Evolutionary conservation across 2,888 invertebrate genomes (phyloP).

Genomic region (Sinelater perroti): DNA sequence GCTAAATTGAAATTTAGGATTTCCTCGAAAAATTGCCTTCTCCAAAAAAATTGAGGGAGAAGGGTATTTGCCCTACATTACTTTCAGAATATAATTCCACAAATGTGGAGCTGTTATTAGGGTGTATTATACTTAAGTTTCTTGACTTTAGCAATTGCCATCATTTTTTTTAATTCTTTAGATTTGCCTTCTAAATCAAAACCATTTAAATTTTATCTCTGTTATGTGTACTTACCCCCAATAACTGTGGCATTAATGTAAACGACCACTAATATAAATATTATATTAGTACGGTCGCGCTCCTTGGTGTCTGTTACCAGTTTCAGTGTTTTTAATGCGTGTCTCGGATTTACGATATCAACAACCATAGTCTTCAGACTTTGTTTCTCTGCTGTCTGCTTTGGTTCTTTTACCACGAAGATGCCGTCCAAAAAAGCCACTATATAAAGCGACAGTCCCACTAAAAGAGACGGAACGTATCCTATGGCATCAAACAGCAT

Average conservation of each 20-base stretch:
- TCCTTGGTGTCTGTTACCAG: neutral
- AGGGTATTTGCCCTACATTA: no score
- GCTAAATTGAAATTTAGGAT: no score
- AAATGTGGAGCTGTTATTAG: no score
- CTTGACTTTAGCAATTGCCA: no score
- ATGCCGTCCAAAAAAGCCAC: slow-evolving; percentile 51
- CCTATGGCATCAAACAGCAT: slow-evolving; percentile 51
- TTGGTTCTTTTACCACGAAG: slow-evolving; percentile 51
- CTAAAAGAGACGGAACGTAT: slow-evolving; percentile 51
- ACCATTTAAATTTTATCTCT: neutral
- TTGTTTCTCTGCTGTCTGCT: neutral
- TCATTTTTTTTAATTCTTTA: no score
- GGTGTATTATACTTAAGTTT: no score
- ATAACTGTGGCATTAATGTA: slow-evolving; percentile 9
- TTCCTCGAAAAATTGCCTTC: no score
- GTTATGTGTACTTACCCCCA: slow-evolving; percentile 7
- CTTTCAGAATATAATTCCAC: no score
- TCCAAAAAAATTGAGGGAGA: no score
- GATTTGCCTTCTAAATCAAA: no score
- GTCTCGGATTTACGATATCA: slow-evolving; percentile 54
- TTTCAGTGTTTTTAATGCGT: slow-evolving; percentile 49
- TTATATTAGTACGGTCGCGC: slow-evolving; percentile 1
- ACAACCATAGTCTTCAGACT: slow-evolving; percentile 42
- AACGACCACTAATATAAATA: slow-evolving; percentile 11
- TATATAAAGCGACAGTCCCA: slow-evolving; percentile 48